A percentile compares a stretch with the other conserved stretches of the same genome.
These are phyloP conservation scores for Sapajus apella DNA, from an alignment of 2,113 vertebrate genomes.

Conservation along the genomic window DNA sequence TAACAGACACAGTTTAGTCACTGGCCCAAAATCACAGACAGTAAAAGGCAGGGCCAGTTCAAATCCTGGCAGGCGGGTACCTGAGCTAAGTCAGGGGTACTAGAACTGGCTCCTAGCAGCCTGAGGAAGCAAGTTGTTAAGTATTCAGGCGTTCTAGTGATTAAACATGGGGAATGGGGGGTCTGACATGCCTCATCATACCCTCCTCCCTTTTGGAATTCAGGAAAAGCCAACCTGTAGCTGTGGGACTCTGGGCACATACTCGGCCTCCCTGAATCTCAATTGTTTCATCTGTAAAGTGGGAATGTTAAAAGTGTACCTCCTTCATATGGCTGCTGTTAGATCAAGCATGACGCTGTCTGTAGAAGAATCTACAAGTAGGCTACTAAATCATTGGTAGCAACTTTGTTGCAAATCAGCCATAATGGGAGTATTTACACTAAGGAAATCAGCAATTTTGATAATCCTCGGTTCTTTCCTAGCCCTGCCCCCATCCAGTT, in stretches of 20 bases:
- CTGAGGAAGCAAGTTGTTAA: neutral
- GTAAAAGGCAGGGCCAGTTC: neutral
- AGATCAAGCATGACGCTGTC: neutral
- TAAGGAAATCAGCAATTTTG: too few relatives aligned
- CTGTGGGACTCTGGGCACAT: neutral
- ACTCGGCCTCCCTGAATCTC: neutral
- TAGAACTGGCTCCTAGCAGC: neutral
- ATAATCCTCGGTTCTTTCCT: neutral
- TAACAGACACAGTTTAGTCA: neutral
- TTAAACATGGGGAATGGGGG: neutral
- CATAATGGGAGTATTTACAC: neutral
- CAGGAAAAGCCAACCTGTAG: neutral
- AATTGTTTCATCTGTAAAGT: neutral
- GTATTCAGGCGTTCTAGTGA: neutral
- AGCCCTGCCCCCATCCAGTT: accelerated
- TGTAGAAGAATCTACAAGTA: neutral
- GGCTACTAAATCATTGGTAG: neutral
- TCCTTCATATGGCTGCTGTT: neutral
- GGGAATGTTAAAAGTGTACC: neutral
- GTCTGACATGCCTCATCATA: too few relatives aligned
- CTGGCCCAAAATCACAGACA: neutral
- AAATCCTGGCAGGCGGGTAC: too few relatives aligned
- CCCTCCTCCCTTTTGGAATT: too few relatives aligned
- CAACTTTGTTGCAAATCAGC: neutral
- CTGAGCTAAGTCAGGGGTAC: neutral